phyloP scores from a whole-genome alignment of 35 echinoderm and acorn worm genomes.

The Patiria miniata region DNA sequence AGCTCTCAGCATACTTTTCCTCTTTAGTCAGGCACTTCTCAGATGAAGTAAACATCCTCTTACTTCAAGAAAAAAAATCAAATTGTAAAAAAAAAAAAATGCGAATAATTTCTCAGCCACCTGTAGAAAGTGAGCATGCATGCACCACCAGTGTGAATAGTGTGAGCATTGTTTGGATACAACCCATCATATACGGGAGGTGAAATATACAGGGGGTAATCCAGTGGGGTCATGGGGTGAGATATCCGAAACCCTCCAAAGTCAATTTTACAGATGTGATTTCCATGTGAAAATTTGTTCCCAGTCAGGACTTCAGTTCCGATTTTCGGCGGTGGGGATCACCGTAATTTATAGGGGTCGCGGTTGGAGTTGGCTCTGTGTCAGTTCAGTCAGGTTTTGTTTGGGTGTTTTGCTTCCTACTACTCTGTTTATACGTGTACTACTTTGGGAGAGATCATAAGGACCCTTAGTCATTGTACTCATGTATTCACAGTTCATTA shows the following conservation, averaged over 20 bases:
- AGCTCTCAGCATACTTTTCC: too few species aligned
- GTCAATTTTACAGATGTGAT: constrained; percentile 29
- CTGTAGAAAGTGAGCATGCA: not conserved
- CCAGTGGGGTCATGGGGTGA: not conserved
- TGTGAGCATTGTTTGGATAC: not conserved
- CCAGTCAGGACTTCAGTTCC: not conserved
- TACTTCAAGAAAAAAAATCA: not conserved
- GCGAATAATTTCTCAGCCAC: constrained; percentile 13
- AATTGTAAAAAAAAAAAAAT: not conserved
- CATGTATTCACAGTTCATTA: not conserved
- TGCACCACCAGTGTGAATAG: not conserved
- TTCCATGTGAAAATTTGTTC: constrained; percentile 20
- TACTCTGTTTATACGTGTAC: not conserved
- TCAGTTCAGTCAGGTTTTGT: not conserved
- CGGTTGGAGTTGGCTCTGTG: not conserved
- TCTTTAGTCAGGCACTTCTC: too few species aligned
- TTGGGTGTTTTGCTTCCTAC: not conserved
- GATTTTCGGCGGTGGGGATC: not conserved
- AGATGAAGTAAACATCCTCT: too few species aligned
- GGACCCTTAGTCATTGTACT: constrained; percentile 5
- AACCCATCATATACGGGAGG: not conserved
- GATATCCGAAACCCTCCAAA: not conserved
- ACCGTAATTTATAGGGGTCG: not conserved
- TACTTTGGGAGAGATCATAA: not conserved
- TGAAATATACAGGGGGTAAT: not conserved